Percentiles rank a stretch among this genome's conserved stretches.
phyloP scores from a whole-genome alignment of 2,888 invertebrate genomes.

The Diplazon laetatorius region DNA sequence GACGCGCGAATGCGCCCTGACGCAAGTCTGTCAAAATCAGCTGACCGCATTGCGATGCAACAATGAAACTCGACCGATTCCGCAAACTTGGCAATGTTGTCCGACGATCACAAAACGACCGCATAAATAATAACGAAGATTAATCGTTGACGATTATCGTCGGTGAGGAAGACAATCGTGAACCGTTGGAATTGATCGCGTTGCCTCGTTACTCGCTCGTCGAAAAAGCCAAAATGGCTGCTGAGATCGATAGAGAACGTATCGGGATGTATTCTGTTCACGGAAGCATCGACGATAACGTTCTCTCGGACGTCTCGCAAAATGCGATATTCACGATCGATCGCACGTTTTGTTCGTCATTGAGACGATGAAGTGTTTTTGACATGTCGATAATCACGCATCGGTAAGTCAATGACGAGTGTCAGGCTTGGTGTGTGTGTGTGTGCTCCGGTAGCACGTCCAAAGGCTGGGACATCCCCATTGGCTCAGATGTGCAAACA shows the following conservation, averaged over 20 bases:
- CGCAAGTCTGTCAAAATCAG: conserved; percentile 65
- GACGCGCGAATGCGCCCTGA: conserved; percentile 50
- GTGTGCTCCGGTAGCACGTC: conserved; percentile 10
- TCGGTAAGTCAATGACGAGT: conserved; percentile 19
- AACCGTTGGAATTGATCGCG: not conserved
- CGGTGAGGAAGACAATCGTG: not conserved
- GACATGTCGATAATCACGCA: not conserved
- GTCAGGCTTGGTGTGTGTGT: not conserved
- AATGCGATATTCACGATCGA: not conserved
- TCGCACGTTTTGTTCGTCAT: not conserved
- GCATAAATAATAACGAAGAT: not conserved
- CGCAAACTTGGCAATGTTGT: conserved; percentile 29
- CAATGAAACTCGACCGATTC: conserved; percentile 43
- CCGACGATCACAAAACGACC: not conserved
- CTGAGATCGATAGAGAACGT: conserved; percentile 75
- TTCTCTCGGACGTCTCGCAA: conserved; percentile 20
- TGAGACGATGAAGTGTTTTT: not conserved
- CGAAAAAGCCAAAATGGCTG: conserved; percentile 72
- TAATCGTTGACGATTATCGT: not conserved
- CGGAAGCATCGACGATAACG: conserved; percentile 20
- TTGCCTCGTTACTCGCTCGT: not conserved
- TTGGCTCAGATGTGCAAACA: conserved; percentile 13
- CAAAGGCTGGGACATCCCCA: not conserved
- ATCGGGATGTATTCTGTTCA: conserved; percentile 68
- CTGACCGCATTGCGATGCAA: conserved; percentile 51